Base-by-base conservation (phyloP, 2,888 invertebrate genomes). In the Polymixis flavicincta region DNA sequence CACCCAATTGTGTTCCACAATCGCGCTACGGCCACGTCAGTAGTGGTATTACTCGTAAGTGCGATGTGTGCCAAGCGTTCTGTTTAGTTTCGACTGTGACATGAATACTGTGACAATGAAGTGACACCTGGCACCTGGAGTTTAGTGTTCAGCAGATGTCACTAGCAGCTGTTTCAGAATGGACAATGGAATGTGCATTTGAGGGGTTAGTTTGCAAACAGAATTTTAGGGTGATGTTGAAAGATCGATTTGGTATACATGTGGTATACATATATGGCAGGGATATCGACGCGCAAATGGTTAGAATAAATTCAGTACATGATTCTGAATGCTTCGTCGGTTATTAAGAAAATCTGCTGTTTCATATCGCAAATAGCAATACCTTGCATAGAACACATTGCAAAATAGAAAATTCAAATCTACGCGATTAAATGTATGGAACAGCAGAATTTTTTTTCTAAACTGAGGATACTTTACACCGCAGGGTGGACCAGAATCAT, bases 101-200 rank as follows among this genome's bases (percentile, higher is more conserved):
- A 64, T 80, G 80, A 82, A 80, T 80, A 72, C 67, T 50, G 68
- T 68, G 84, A 73, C 84, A 83, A 82, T 65, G 76, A 68, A 73
- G 70, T 83, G 76, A 73, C 82, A 83, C 72, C 70, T 65, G 72
- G 66, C 84, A 82, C 76, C 76, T 73, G 67, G 28, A 82, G 70
- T 71, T 82, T 73, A 79, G 74, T 68, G 66, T 55, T 60, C 61
- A 57, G 52, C 52, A 68, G 19, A 66, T 67, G 73, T 61, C 50
- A 63, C 55, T 66, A 60, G 61, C 61, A 76, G n/a, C 68, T 65
- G 71, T 68, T 70, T 28, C 25, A 8, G 1, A 72, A 72, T 61
- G 42, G 52, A 57, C n/a, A 73, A 70, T 70, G 25, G 42, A 71
- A 17, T 25, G 55, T 32, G 32, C 25, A 69, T 75, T 69, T 75